Base-by-base conservation (phyloP, 92 coral and sea anemone genomes). In the Muricea muricata region DNA sequence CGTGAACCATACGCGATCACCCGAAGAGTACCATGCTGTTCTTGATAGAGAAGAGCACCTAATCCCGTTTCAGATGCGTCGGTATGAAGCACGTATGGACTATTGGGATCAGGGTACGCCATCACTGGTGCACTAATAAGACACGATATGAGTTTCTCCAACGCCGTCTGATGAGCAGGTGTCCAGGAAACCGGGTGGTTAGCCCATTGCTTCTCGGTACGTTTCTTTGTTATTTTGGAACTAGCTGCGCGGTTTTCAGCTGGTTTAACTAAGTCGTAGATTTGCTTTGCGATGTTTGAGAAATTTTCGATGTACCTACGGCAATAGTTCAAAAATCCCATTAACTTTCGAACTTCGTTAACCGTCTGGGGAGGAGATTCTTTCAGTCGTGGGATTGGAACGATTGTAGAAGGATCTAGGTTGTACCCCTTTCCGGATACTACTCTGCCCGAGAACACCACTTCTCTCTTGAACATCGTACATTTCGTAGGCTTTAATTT, bases 291-390 rank as follows among this genome's bases (percentile, higher is more conserved):
- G 13, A 79, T 85, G 24, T 23, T 71, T n/a, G 86, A 71, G 65
- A 89, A 84, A 70, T 84, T 55, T 73, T 56, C 56, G 67, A 89
- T 81, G 79, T 89, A 84, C 40, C 89, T 37, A 29, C 91, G 20
- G 84, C 83, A 87, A 45, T 82, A 87, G 71, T 84, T 89, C 63
- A 89, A 77, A 50, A 89, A 86, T 7, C 92, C 92, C 89, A 80
- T 85, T 40, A 86, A 75, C 56, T 78, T 89, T 50, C 85, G 46
- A 54, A 89, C 85, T 26, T 90, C 93, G 37, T 61, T 83, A 3
- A 90, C 85, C 32, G 93, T 90, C 85, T 76, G 81, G 9, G 90
- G 90, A 60, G 87, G 79, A 29, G 68, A 63, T n/a, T 86, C 77
- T 79, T 34, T 87, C 24, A 86, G 91, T 0, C 75, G 45, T 13